Evolutionary conservation across 2,888 invertebrate genomes (phyloP).

Genomic region (Eupithecia insigniata): DNA sequence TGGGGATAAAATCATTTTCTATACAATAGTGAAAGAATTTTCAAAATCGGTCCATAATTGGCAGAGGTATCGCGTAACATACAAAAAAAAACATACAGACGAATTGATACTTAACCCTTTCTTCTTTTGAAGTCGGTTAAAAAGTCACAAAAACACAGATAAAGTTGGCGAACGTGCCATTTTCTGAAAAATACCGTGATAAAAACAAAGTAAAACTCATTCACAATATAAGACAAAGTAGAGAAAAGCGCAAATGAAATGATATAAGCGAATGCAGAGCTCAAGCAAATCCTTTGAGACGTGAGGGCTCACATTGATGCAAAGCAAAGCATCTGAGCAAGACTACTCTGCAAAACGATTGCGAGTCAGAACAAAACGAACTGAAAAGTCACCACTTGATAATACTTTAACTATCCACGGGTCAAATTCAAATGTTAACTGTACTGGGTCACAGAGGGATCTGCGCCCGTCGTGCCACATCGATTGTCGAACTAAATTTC

Average conservation of each 20-base stretch:
- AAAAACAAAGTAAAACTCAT: neutral
- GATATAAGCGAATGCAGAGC: conserved; percentile 17
- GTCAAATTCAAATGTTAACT: conserved; percentile 4
- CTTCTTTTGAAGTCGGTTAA: too few species aligned
- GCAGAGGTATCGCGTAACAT: too few species aligned
- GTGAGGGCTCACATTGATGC: neutral
- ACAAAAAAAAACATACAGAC: too few species aligned
- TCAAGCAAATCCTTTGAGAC: conserved; percentile 24
- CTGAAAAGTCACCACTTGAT: neutral
- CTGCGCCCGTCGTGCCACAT: too few species aligned
- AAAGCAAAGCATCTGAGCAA: conserved; percentile 1
- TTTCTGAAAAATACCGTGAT: neutral
- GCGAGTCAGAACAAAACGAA: neutral
- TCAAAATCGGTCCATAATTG: too few species aligned
- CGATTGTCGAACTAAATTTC: neutral
- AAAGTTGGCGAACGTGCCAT: neutral
- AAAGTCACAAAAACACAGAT: too few species aligned
- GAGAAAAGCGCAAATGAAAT: conserved; percentile 13
- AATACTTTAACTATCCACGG: neutral
- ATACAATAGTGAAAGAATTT: too few species aligned
- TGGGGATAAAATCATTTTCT: too few species aligned
- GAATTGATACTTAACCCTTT: too few species aligned
- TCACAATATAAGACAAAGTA: conserved; percentile 11
- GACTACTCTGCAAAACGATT: neutral
- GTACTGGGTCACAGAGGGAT: too few species aligned